phyloP scores from a whole-genome alignment of 1,140 invertebrate species.

The Physella acuta region DNA sequence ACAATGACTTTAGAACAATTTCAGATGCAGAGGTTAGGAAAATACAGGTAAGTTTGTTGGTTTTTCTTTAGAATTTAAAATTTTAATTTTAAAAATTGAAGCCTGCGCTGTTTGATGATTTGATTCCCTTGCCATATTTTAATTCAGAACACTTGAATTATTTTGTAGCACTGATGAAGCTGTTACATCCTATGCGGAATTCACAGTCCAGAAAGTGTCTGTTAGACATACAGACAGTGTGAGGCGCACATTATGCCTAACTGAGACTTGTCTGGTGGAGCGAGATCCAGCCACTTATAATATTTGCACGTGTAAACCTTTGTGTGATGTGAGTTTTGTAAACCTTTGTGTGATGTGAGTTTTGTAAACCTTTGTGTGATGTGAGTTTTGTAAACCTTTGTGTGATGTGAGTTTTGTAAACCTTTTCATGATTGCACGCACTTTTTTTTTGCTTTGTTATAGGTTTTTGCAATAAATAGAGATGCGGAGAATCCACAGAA shows the following conservation, averaged over 20 bases:
- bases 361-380: conserved; percentile 79
- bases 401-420: conserved; percentile 74
- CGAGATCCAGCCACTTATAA: conserved; percentile 94
- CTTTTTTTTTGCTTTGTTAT: conserved; percentile 27
- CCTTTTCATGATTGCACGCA: neutral
- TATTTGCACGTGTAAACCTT: conserved; percentile 82
- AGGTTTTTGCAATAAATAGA: conserved; percentile 83
- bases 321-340: conserved; percentile 72
- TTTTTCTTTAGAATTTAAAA: no score
- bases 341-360: conserved; percentile 75
- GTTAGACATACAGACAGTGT: conserved; percentile 62
- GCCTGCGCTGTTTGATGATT: no score
- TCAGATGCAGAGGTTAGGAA: conserved; percentile 82
- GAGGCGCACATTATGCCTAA: conserved; percentile 87
- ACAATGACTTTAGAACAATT: conserved; percentile 84
- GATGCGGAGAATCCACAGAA: conserved; percentile 88
- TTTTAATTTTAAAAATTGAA: no score
- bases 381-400: conserved; percentile 77
- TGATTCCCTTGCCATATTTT: no score
- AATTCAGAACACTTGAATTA: no score
- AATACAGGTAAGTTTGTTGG: conserved; percentile 81
- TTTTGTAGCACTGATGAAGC: conserved; percentile 56
- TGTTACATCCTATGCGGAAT: conserved; percentile 58
- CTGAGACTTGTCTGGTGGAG: conserved; percentile 93
- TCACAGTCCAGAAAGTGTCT: conserved; percentile 57